Percentiles rank a stretch among this genome's conserved stretches.
phyloP scores from a whole-genome alignment of 2,113 vertebrate genomes.

The Platysternon megacephalum region DNA sequence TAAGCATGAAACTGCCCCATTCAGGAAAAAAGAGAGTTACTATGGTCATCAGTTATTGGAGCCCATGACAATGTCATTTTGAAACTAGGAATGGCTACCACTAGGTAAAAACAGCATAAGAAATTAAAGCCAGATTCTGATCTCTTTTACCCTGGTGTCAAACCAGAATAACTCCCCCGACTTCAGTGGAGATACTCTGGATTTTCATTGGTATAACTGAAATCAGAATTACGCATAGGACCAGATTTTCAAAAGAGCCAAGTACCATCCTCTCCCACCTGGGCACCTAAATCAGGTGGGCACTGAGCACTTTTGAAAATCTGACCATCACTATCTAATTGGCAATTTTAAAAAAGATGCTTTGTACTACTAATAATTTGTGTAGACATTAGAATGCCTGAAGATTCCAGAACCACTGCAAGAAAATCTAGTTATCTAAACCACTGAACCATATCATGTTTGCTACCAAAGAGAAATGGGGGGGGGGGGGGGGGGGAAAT shows the following conservation, averaged over 20 bases:
- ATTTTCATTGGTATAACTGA: not conserved
- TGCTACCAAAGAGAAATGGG: conserved; percentile 30
- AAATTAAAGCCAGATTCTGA: conserved; percentile 51
- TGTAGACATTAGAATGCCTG: not conserved
- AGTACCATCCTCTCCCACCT: not conserved
- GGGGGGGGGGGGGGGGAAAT: conserved; percentile 27
- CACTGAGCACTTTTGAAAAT: not conserved
- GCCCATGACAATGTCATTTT: conserved; percentile 27
- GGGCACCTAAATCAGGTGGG: not conserved
- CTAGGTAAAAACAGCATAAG: not conserved
- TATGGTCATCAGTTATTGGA: not conserved
- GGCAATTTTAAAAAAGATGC: not conserved
- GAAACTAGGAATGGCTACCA: conserved; percentile 23
- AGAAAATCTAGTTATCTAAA: not conserved
- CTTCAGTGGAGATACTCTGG: conserved; percentile 20
- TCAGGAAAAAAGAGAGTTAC: not conserved
- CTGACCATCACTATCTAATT: not conserved
- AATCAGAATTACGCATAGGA: not conserved
- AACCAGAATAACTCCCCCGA: conserved; percentile 4
- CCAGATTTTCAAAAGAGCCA: not conserved
- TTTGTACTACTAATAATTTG: not conserved
- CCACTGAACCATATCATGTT: not conserved
- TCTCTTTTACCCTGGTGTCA: conserved; percentile 33
- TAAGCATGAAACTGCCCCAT: not conserved
- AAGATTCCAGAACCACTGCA: not conserved